Percentiles rank a stretch among this genome's conserved stretches.
These are phyloP conservation scores for Drosophila dunni DNA, from an alignment of 1,140 invertebrate genomes.

Conservation along the genomic window DNA sequence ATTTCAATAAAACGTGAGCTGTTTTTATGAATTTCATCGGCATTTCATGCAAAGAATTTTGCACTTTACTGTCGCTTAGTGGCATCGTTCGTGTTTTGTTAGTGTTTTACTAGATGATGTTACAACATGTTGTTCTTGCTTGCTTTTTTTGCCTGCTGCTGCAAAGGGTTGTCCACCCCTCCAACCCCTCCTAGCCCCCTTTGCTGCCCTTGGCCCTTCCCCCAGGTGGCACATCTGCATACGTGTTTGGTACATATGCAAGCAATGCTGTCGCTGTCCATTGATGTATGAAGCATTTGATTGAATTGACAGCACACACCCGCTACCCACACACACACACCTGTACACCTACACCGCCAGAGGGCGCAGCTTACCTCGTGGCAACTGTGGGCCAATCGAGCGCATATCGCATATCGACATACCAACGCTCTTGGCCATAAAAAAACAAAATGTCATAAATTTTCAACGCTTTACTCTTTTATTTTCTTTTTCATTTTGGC, in stretches of 20 bases:
- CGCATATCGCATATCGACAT: slow-evolving; percentile 66
- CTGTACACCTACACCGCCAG: slow-evolving; percentile 3
- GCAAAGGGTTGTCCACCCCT: slow-evolving; percentile 57
- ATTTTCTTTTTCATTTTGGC: slow-evolving; percentile 17
- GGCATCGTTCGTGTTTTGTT: slow-evolving; percentile 79
- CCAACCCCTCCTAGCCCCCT: background rate
- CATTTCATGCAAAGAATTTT: slow-evolving; percentile 77
- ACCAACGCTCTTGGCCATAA: slow-evolving; percentile 44
- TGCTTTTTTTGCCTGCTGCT: slow-evolving; percentile 9
- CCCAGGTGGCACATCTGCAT: slow-evolving; percentile 8
- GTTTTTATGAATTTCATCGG: slow-evolving; percentile 84
- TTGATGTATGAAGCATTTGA: slow-evolving; percentile 83
- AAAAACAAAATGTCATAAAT: slow-evolving; percentile 80
- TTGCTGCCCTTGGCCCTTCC: background rate
- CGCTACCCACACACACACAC: slow-evolving; percentile 11
- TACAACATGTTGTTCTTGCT: slow-evolving; percentile 14
- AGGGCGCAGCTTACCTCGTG: background rate
- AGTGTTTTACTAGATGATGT: slow-evolving; percentile 44
- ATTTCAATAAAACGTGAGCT: slow-evolving; percentile 84
- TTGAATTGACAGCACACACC: slow-evolving; percentile 74
- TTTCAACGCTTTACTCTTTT: slow-evolving; percentile 71
- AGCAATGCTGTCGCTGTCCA: slow-evolving; percentile 54
- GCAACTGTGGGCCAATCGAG: slow-evolving; percentile 72
- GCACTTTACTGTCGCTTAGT: slow-evolving; percentile 82
- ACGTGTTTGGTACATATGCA: slow-evolving; percentile 26